phyloP scores from a whole-genome alignment of 1,140 invertebrate species.

The Bathynomus jamesi region DNA sequence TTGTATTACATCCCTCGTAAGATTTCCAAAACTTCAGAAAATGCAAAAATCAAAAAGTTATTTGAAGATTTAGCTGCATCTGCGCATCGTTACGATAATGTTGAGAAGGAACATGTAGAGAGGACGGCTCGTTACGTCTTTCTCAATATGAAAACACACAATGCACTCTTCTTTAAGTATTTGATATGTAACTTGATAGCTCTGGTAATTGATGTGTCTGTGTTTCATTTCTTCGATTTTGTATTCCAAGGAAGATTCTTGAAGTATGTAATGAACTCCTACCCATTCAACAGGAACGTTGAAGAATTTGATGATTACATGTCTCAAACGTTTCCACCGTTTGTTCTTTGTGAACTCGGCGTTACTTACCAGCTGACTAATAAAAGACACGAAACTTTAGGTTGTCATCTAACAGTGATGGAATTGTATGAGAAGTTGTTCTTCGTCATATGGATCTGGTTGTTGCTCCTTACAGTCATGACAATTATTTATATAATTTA shows the following conservation, averaged over 20 bases:
- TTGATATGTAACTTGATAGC: slow-evolving; percentile 11
- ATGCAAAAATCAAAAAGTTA: slow-evolving; percentile 14
- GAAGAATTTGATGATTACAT: slow-evolving; percentile 14
- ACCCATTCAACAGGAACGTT: slow-evolving; percentile 13
- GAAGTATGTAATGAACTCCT: slow-evolving; percentile 3
- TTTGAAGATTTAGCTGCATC: slow-evolving; percentile 12
- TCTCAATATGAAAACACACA: slow-evolving; percentile 12
- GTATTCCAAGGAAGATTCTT: slow-evolving; percentile 13
- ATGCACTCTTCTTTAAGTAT: slow-evolving; percentile 17
- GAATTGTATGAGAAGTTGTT: slow-evolving; percentile 16
- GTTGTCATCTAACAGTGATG: slow-evolving; percentile 18
- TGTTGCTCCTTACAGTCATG: slow-evolving; percentile 3
- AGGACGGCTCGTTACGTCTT: slow-evolving; percentile 11
- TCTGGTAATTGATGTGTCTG: slow-evolving; percentile 6
- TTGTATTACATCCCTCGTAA: slow-evolving; percentile 17
- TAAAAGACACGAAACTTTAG: slow-evolving; percentile 11
- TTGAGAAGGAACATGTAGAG: slow-evolving; percentile 11
- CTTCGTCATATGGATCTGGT: slow-evolving; percentile 13
- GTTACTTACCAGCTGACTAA: slow-evolving; percentile 5
- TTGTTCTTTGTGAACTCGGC: slow-evolving; percentile 12
- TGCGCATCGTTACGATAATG: slow-evolving; percentile 6
- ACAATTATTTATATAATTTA: slow-evolving; percentile 15
- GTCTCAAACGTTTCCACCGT: slow-evolving; percentile 15
- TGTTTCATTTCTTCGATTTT: slow-evolving; percentile 12
- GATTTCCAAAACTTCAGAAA: slow-evolving; percentile 12